phyloP scores from a whole-genome alignment of 2,888 invertebrate species.

The Orthosia gothica region DNA sequence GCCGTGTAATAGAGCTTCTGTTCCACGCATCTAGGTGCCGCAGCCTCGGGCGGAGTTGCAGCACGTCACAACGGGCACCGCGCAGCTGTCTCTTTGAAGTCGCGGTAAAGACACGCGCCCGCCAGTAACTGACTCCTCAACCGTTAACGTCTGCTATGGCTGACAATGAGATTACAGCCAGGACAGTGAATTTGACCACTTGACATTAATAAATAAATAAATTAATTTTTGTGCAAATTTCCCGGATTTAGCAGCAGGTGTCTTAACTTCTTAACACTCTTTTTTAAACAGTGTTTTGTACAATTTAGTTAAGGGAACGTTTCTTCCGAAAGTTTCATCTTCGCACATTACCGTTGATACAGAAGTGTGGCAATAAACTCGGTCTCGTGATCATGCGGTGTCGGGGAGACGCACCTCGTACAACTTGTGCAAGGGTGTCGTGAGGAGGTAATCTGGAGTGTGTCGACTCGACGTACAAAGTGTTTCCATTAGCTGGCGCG shows the following conservation, averaged over 20 bases:
- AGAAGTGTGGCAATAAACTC: not conserved
- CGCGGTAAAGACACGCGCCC: slow-evolving; percentile 6
- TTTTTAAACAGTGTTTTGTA: slow-evolving; percentile 9
- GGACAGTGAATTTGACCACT: not conserved
- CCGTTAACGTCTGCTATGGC: not conserved
- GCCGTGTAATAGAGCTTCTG: not conserved
- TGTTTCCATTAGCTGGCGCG: slow-evolving; percentile 11
- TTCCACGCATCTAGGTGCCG: not conserved
- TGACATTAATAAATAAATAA: not conserved
- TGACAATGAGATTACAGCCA: not conserved
- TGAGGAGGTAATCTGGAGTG: slow-evolving; percentile 2
- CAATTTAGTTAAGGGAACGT: not conserved
- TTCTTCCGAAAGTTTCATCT: slow-evolving; percentile 4
- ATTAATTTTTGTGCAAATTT: not conserved
- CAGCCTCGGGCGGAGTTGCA: not conserved
- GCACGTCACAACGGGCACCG: not conserved
- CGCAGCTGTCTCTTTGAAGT: slow-evolving; percentile 13
- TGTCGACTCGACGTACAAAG: slow-evolving; percentile 7
- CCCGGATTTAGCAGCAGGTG: slow-evolving; percentile 1
- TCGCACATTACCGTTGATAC: not conserved
- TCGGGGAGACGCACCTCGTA: not conserved
- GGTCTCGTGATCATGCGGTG: not conserved
- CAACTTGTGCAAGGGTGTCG: not conserved
- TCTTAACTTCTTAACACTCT: slow-evolving; percentile 17
- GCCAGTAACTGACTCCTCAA: not conserved